A percentile compares a stretch with the other conserved stretches of the same genome.
phyloP scores from a whole-genome alignment of 2,797 vertebrate species.

The Mus spretus region DNA sequence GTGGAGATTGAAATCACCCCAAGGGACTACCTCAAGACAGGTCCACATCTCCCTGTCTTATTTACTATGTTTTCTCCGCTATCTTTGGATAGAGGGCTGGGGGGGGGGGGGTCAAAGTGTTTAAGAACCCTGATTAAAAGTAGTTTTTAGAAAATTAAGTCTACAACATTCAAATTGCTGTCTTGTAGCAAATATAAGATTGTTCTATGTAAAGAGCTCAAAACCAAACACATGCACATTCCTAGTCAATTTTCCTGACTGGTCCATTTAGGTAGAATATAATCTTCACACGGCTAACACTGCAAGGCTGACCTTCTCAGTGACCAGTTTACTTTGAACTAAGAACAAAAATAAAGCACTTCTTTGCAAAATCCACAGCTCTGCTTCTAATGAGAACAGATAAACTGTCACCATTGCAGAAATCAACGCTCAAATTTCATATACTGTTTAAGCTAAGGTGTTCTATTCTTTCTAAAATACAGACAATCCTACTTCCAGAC shows the following conservation, averaged over 20 bases:
- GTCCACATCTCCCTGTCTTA: no score
- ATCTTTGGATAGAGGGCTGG: no score
- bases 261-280: not conserved
- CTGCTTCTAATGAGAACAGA: constrained; percentile 23
- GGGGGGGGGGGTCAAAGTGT: no score
- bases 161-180: not conserved
- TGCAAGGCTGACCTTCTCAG: not conserved
- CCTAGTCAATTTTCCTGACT: not conserved
- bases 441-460: not conserved
- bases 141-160: no score
- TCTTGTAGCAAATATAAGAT: not conserved
- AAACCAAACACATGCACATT: not conserved
- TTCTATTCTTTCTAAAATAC: not conserved
- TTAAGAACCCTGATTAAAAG: no score
- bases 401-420: not conserved
- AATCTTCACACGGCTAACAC: not conserved
- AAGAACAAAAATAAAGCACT: constrained; percentile 1
- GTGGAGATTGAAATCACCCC: no score
- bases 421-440: constrained; percentile 24
- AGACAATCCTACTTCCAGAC: not conserved
- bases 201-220: not conserved
- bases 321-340: constrained; percentile 24
- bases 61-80: no score
- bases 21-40: no score
- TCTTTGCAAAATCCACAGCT: not conserved